Base-by-base conservation (phyloP, 2,113 vertebrate species). In the Emydura subglobosa region DNA sequence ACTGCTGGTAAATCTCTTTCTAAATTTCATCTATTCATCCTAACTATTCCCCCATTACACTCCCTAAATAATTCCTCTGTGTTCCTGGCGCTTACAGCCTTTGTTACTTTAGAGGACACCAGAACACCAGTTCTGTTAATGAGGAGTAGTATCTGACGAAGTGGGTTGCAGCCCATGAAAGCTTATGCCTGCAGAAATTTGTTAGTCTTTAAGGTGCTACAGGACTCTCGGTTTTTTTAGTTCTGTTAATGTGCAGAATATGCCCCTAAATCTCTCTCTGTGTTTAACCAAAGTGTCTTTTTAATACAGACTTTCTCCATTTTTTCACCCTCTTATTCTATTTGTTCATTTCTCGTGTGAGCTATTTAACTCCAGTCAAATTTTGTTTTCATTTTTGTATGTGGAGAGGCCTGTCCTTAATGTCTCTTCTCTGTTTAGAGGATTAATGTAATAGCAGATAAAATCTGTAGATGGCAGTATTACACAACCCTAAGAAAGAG, bases 391-490 rank as follows among this genome's bases (percentile, higher is more conserved):
- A 2, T 5, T 91, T 87, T 59, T 42, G 1, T 4, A 39, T 89
- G 49, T 55, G 78, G 65, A 49, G 88, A 13, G 21, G 47, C 27
- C 27, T 29, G 27, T 31, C 7, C 2, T 31, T 1, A 1, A 8
- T 59, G 2, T 44, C 76, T 85, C 5, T 47, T 7, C 25, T 34
- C 65, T 72, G n/a, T 50, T 65, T 65, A 57, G 34, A 29, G 78
- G 61, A 14, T 1, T 7, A 72, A 47, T 96, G 93, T 29, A 49
- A 1, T 94, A 10, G 86, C 74, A 16, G 49, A 31, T 90, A 0
- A 0, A 14, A 80, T 96, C 97, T 72, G 11, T 50, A 97, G 97
- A 51, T 39, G 90, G 96, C 96, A 96, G 95, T 86, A 93, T 96
- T 57, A n/a, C 86, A 81, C 85, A 19, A 2, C 1, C 82, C 90